Evolutionary conservation across 2,113 vertebrate genomes (phyloP).

Genomic region (Pogona vitticeps): DNA sequence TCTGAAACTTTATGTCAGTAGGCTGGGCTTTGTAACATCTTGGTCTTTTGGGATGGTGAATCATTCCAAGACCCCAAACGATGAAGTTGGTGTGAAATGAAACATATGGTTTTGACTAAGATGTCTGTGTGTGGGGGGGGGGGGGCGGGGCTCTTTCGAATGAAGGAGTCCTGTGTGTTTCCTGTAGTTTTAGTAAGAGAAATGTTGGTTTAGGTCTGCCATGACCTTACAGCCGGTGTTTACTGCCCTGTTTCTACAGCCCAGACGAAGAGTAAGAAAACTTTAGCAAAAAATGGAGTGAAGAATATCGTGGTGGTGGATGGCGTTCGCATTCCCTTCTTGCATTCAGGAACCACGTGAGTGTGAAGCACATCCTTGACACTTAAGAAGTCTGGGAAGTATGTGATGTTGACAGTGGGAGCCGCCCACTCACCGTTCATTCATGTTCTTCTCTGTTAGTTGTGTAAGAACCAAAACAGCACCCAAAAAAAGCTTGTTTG

Average conservation of each 20-base stretch:
- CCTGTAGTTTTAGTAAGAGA: neutral
- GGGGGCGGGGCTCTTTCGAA: neutral
- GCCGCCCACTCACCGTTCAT: neutral
- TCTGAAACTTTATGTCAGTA: no score
- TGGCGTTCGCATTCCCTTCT: constrained; percentile 92
- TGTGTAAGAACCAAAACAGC: no score
- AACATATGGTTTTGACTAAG: rapidly evolving
- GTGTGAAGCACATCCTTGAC: constrained; percentile 57
- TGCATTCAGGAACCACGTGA: constrained; percentile 91
- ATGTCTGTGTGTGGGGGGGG: no score
- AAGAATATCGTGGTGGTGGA: constrained; percentile 95
- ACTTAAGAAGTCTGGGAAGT: neutral
- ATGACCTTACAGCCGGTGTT: neutral
- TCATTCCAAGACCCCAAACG: neutral
- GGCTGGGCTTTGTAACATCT: neutral
- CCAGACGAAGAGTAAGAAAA: constrained; percentile 90
- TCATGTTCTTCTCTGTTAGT: no score
- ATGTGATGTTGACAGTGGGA: neutral
- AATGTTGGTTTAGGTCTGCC: rapidly evolving
- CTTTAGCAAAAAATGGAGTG: constrained; percentile 82
- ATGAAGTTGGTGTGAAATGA: neutral
- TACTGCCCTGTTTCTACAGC: constrained; percentile 64
- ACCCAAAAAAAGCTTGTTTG: no score
- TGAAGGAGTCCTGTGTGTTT: neutral
- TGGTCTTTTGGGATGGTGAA: neutral